These are phyloP conservation scores for Leucophenga varia DNA, from an alignment of 1,140 invertebrate genomes.

Conservation along the genomic window DNA sequence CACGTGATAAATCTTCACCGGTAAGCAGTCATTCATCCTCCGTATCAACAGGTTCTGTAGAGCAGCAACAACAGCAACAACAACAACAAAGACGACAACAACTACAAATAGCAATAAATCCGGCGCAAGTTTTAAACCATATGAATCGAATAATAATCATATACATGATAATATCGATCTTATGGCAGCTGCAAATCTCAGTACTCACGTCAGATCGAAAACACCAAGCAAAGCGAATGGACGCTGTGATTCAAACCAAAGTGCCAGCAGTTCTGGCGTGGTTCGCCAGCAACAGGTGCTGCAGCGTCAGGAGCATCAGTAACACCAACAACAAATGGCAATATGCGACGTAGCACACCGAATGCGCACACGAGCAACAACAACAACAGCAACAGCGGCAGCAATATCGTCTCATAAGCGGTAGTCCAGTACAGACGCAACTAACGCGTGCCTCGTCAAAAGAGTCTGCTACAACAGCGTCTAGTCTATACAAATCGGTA, in stretches of 20 bases:
- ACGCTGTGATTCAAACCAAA: constrained; percentile 55
- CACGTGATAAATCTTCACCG: constrained; percentile 64
- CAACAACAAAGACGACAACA: constrained; percentile 40
- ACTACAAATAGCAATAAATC: too few relatives aligned
- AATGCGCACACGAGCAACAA: constrained; percentile 35
- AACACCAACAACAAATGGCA: constrained; percentile 6
- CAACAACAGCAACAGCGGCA: too few relatives aligned
- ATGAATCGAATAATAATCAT: constrained; percentile 63
- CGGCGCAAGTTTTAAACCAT: constrained; percentile 72
- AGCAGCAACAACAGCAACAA: constrained; percentile 35
- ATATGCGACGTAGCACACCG: constrained; percentile 31
- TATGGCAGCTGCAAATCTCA: constrained; percentile 51
- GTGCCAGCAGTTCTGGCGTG: constrained; percentile 53
- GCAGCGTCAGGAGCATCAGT: constrained; percentile 1
- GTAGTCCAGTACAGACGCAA: constrained; percentile 42
- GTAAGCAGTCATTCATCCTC: constrained; percentile 52
- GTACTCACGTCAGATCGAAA: too few relatives aligned
- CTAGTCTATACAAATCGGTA: too few relatives aligned
- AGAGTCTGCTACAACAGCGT: constrained; percentile 46
- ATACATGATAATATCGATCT: constrained; percentile 48
- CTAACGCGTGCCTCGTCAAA: constrained; percentile 45
- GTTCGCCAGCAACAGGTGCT: constrained; percentile 32
- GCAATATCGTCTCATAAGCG: constrained; percentile 24
- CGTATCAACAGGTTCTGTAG: constrained; percentile 54
- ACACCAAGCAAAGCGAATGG: constrained; percentile 32